Percentiles rank a stretch among this genome's conserved stretches.
Evolutionary conservation across 2,888 invertebrate genomes (phyloP).

Genomic region (Leptinotarsa juncta): DNA sequence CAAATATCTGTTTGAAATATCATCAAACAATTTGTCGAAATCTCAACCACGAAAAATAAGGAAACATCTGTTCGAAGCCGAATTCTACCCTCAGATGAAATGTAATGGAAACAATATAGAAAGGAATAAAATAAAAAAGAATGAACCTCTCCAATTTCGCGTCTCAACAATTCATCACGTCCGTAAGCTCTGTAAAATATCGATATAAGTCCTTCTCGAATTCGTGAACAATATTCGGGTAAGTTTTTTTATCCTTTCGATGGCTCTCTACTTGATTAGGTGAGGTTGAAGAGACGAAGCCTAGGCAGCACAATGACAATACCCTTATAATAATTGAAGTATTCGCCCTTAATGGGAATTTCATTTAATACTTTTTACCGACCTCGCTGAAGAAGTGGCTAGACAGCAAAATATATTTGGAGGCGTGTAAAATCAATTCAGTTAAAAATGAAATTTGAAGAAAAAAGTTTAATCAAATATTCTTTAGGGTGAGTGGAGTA

Average conservation of each 20-base stretch:
- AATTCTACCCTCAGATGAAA: neutral
- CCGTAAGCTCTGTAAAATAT: slow-evolving; percentile 21
- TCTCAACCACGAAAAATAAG: neutral
- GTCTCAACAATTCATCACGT: slow-evolving; percentile 26
- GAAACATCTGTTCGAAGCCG: neutral
- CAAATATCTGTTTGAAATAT: neutral
- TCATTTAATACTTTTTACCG: neutral
- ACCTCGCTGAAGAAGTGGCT: neutral
- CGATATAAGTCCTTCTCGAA: slow-evolving; percentile 19
- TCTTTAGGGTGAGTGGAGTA: no score
- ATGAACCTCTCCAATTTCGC: slow-evolving; percentile 22
- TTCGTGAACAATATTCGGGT: slow-evolving; percentile 21
- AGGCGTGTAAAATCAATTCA: no score
- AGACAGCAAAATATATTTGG: no score
- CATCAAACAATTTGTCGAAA: neutral
- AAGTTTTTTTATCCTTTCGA: slow-evolving; percentile 14
- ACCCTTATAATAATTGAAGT: slow-evolving; percentile 5
- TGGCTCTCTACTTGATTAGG: slow-evolving; percentile 26
- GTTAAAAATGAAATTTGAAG: no score
- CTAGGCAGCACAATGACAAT: slow-evolving; percentile 9
- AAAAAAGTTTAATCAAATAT: no score
- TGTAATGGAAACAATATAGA: slow-evolving; percentile 18
- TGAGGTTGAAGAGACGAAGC: neutral
- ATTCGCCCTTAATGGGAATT: neutral
- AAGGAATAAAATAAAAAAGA: slow-evolving; percentile 11